These are phyloP conservation scores for Poecile atricapillus DNA, from an alignment of 2,113 vertebrate species.

Conservation along the genomic window DNA sequence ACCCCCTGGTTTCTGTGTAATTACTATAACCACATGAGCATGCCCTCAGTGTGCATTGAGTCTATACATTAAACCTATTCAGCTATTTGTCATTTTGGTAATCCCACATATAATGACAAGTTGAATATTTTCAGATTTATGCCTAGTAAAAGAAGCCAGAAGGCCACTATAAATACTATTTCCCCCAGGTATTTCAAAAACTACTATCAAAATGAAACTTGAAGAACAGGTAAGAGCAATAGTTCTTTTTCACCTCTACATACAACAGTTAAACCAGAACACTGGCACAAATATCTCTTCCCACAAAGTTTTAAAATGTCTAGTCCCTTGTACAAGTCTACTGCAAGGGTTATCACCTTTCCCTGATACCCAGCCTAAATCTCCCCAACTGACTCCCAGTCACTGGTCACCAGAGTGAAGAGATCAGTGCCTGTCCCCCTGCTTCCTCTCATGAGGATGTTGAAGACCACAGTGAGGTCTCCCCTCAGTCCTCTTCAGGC, in stretches of 20 bases:
- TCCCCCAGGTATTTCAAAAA: not conserved
- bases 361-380: not conserved
- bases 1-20: not conserved
- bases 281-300: not conserved
- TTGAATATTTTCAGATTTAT: not conserved
- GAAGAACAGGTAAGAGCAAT: not conserved
- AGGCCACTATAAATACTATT: not conserved
- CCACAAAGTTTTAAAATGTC: not conserved
- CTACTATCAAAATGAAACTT: not conserved
- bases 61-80: not conserved
- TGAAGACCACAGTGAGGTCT: not conserved
- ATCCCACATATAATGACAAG: not conserved
- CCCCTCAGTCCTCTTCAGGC: not conserved
- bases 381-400: rapidly evolving
- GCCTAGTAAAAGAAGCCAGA: not conserved
- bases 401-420: not conserved
- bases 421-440: not conserved
- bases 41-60: not conserved
- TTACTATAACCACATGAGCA: not conserved
- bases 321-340: not conserved
- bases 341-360: not conserved
- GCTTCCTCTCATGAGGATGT: not conserved
- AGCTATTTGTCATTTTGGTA: not conserved
- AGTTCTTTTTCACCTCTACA: not conserved
- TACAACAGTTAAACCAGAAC: not conserved